Conservation (phyloP, 2,113 vertebrate species). For the Sialia sialis region DNA sequence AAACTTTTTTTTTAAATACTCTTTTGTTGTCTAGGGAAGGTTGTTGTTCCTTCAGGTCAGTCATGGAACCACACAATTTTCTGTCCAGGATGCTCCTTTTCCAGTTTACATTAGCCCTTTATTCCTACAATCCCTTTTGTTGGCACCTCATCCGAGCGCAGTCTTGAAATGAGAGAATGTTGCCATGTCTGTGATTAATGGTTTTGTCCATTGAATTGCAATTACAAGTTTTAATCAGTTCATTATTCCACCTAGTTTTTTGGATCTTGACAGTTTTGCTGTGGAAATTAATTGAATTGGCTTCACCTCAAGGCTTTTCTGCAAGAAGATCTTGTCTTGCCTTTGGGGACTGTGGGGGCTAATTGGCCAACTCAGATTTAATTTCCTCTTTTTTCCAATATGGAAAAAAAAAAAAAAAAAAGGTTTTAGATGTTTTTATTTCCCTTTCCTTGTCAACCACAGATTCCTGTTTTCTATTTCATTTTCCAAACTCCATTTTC, state of each 20-base stretch:
- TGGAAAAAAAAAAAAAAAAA: neutral
- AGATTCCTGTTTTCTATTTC: neutral
- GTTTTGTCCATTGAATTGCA: conserved; percentile 67
- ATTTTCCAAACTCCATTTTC: neutral
- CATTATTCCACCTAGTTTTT: conserved; percentile 70
- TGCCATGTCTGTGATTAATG: conserved; percentile 65
- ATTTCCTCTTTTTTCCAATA: conserved; percentile 15
- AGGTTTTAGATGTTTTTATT: neutral
- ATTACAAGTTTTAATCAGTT: conserved; percentile 74
- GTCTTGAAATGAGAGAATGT: conserved; percentile 1
- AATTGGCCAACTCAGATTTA: conserved; percentile 40
- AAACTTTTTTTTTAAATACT: neutral
- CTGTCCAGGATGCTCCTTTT: neutral
- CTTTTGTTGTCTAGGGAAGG: neutral
- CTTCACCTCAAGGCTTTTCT: conserved; percentile 66
- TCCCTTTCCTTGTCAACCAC: neutral
- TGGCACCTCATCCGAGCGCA: neutral
- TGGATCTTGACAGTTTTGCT: conserved; percentile 59
- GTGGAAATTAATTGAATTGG: conserved; percentile 72
- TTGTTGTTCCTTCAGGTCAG: neutral
- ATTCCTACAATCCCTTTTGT: neutral
- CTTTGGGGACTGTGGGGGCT: conserved; percentile 30
- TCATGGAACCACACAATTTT: neutral
- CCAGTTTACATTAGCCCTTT: neutral
- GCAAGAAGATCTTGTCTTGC: conserved; percentile 35